Percentiles rank a stretch among this genome's conserved stretches.
phyloP scores from a whole-genome alignment of 2,113 vertebrate species.

The Monarcha castaneiventris region DNA sequence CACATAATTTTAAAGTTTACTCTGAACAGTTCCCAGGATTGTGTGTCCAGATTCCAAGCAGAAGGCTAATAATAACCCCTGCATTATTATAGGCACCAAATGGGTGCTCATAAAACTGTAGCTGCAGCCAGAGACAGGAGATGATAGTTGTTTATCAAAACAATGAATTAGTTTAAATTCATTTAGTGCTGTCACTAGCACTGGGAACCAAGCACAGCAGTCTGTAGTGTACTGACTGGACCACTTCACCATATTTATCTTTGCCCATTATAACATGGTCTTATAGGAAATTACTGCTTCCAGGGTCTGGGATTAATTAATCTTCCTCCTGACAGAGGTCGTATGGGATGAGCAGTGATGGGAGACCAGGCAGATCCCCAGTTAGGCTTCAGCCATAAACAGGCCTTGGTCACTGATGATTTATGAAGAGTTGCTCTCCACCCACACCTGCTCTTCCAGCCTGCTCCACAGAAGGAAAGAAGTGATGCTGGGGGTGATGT shows the following conservation, averaged over 20 bases:
- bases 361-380: neutral
- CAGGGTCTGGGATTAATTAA: neutral
- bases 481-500: neutral
- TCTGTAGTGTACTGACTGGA: neutral
- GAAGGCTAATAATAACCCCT: constrained; percentile 38
- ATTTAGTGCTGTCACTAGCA: neutral
- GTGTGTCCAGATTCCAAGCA: constrained; percentile 15
- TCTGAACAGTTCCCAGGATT: constrained; percentile 28
- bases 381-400: neutral
- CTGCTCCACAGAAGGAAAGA: neutral
- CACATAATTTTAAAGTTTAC: constrained; percentile 3
- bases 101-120: neutral
- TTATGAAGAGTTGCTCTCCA: neutral
- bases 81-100: neutral
- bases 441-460: neutral
- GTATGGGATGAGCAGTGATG: neutral
- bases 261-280: neutral
- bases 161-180: neutral
- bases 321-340: neutral
- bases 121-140: neutral
- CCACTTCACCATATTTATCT: neutral
- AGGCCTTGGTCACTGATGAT: neutral
- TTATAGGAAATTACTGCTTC: neutral
- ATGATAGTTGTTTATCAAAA: neutral
- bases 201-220: neutral